Evolutionary conservation across 1,140 invertebrate species (phyloP).

Genomic region (Leptinotarsa undecemlineata): DNA sequence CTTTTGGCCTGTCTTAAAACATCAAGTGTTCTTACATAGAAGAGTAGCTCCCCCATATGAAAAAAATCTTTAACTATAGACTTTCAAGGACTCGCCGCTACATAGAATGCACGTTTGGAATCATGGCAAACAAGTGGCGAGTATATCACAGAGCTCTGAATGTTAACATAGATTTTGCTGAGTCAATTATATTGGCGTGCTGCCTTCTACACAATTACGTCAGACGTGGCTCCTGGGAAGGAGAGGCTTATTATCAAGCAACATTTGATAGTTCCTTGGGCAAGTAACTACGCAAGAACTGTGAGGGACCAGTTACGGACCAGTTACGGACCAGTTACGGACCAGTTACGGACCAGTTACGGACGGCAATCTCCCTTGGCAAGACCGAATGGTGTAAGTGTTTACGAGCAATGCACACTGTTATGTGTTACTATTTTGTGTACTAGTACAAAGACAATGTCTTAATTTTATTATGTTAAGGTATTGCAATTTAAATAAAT

Average conservation of each 20-base stretch:
- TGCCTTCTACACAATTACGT: constrained; percentile 26
- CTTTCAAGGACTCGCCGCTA: constrained; percentile 51
- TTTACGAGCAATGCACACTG: too few relatives aligned
- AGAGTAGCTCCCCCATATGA: constrained; percentile 44
- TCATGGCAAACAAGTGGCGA: constrained; percentile 49
- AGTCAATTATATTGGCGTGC: constrained; percentile 17
- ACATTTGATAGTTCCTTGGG: not conserved
- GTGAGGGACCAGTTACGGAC: not conserved
- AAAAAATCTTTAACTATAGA: constrained; percentile 57
- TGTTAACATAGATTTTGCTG: constrained; percentile 24
- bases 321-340: too few relatives aligned
- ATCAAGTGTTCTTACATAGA: constrained; percentile 54
- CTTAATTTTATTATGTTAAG: too few relatives aligned
- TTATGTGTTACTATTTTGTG: too few relatives aligned
- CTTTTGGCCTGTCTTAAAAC: constrained; percentile 26
- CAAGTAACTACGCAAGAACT: not conserved
- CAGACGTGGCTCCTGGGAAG: not conserved
- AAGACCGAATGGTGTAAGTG: too few relatives aligned
- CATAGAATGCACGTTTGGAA: constrained; percentile 55
- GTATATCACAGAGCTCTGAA: constrained; percentile 30
- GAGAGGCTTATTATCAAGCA: not conserved
- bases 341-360: too few relatives aligned
- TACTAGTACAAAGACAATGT: too few relatives aligned
- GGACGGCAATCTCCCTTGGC: too few relatives aligned
- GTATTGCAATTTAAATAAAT: too few relatives aligned